A percentile compares a stretch with the other conserved stretches of the same genome.
phyloP scores from a whole-genome alignment of 2,888 invertebrate genomes.

The Synergus laeviventris region DNA sequence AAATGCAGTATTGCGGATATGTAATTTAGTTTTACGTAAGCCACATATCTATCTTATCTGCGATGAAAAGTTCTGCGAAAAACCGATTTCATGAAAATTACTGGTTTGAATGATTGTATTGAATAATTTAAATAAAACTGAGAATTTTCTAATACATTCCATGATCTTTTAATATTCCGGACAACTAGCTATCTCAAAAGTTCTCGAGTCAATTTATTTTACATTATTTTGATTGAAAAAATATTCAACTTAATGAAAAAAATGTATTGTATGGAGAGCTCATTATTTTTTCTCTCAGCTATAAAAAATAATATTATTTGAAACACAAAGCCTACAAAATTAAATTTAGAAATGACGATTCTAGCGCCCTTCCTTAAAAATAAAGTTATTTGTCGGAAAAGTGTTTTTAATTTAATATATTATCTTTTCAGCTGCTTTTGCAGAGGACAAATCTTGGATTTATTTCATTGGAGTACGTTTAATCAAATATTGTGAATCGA shows the following conservation, averaged over 20 bases:
- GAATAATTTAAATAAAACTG: not conserved
- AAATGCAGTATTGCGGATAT: slow-evolving; percentile 91
- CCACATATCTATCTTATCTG: not conserved
- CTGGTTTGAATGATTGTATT: not conserved
- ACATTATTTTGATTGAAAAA: too few species aligned
- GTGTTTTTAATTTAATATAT: too few species aligned
- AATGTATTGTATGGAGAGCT: too few species aligned
- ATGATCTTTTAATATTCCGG: not conserved
- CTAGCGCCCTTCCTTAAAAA: too few species aligned
- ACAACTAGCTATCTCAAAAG: too few species aligned
- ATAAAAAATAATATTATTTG: too few species aligned
- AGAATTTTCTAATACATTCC: not conserved
- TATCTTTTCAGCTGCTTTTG: not conserved
- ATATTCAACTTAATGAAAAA: too few species aligned
- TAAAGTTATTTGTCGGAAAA: too few species aligned
- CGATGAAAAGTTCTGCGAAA: not conserved
- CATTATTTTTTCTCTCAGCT: too few species aligned
- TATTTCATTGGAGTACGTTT: not conserved
- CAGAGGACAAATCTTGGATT: not conserved
- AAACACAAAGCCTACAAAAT: too few species aligned
- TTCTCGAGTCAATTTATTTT: too few species aligned
- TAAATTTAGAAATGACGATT: too few species aligned
- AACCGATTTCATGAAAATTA: not conserved
- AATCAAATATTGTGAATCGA: not conserved
- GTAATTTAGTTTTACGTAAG: slow-evolving; percentile 77